Percentiles rank a stretch among this genome's conserved stretches.
phyloP scores from a whole-genome alignment of 2,113 vertebrate genomes.

The Oryzias celebensis region DNA sequence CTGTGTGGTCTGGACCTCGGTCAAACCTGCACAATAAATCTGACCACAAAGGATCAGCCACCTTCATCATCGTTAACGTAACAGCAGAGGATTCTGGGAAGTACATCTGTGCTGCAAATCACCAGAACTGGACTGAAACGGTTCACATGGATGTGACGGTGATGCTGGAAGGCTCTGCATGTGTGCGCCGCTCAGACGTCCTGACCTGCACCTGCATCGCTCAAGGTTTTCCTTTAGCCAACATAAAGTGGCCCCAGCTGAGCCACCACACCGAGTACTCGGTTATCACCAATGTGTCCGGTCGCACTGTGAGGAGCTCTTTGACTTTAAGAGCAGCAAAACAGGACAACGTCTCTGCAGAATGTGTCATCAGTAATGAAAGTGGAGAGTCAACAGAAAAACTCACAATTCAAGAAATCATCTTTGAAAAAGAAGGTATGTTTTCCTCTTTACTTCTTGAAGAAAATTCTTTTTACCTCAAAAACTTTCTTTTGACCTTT shows the following conservation, averaged over 20 bases:
- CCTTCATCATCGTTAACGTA: constrained; percentile 21
- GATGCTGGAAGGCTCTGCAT: constrained; percentile 22
- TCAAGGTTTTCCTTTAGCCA: constrained; percentile 49
- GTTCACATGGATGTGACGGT: constrained; percentile 19
- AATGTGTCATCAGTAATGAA: constrained; percentile 45
- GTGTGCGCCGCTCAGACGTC: constrained; percentile 4
- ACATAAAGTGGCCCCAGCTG: constrained; percentile 51
- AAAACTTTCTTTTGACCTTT: not conserved
- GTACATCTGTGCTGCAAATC: constrained; percentile 47
- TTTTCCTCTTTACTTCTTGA: not conserved
- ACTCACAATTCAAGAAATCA: constrained; percentile 1
- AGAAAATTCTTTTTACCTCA: not conserved
- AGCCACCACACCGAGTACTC: constrained; percentile 21
- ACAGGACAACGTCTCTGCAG: not conserved
- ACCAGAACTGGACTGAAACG: constrained; percentile 3
- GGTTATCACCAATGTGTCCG: constrained; percentile 5
- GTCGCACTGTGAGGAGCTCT: constrained; percentile 42
- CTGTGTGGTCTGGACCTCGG: constrained; percentile 1
- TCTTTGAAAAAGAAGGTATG: not conserved
- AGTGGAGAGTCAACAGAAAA: constrained; percentile 17
- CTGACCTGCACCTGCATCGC: constrained; percentile 58
- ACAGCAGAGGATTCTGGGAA: constrained; percentile 20
- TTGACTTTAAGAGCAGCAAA: constrained; percentile 4
- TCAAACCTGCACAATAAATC: not conserved
- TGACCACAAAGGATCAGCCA: not conserved